Percentiles rank a stretch among this genome's conserved stretches.
These are phyloP conservation scores for Thermophis baileyi DNA, from an alignment of 2,113 vertebrate species.

Conservation along the genomic window DNA sequence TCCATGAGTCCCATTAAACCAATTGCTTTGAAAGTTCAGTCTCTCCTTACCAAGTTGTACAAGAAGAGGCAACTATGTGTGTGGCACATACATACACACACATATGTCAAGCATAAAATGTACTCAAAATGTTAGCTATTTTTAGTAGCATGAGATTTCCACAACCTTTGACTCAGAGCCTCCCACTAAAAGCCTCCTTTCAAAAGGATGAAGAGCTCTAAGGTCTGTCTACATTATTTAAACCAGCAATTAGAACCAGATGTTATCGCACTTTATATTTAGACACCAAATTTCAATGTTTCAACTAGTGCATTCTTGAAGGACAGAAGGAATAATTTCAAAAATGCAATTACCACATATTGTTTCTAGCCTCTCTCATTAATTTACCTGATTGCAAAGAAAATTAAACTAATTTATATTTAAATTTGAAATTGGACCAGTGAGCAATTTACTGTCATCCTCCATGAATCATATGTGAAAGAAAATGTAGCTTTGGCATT, in stretches of 20 bases:
- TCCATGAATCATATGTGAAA: constrained; percentile 48
- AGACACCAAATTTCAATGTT: constrained; percentile 72
- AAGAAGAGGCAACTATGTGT: constrained; percentile 8
- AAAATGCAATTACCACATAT: constrained; percentile 77
- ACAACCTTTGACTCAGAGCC: constrained; percentile 72
- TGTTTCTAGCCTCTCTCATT: constrained; percentile 75
- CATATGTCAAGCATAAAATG: constrained; percentile 58
- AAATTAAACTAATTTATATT: constrained; percentile 78
- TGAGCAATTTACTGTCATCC: constrained; percentile 68
- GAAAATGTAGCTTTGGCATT: constrained; percentile 46
- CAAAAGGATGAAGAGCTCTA: constrained; percentile 67
- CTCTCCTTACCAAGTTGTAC: not conserved
- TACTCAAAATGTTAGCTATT: constrained; percentile 67
- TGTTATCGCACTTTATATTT: constrained; percentile 76
- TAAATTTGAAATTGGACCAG: constrained; percentile 73
- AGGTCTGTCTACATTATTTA: constrained; percentile 73
- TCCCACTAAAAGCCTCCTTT: constrained; percentile 69
- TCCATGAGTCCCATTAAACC: not conserved
- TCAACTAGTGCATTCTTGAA: constrained; percentile 71
- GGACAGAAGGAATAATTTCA: constrained; percentile 77
- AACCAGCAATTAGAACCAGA: constrained; percentile 78
- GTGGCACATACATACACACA: not conserved
- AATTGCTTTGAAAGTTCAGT: constrained; percentile 9
- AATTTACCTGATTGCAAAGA: constrained; percentile 80
- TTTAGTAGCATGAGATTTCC: constrained; percentile 68